phyloP scores from a whole-genome alignment of 2,113 vertebrate species.

The Trichechus manatus region DNA sequence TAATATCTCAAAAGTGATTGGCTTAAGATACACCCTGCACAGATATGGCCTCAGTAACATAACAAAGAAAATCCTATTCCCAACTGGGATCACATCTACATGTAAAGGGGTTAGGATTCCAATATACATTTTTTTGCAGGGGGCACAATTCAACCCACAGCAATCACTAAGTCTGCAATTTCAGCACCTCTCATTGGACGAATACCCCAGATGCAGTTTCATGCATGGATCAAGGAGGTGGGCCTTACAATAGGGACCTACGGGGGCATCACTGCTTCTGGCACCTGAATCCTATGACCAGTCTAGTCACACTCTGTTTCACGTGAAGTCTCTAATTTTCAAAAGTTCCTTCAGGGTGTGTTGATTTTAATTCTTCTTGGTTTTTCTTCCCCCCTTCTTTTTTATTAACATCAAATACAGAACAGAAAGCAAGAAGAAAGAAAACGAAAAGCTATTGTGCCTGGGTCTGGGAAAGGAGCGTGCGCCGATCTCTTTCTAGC shows the following conservation, averaged over 20 bases:
- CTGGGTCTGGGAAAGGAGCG: background rate
- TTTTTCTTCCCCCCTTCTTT: background rate
- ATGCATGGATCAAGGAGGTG: accelerated
- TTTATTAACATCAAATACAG: background rate
- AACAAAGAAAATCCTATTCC: too few relatives aligned
- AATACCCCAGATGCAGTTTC: background rate
- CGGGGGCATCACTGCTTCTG: too few relatives aligned
- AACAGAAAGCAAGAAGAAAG: background rate
- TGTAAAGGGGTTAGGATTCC: too few relatives aligned
- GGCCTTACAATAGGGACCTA: accelerated
- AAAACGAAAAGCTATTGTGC: background rate
- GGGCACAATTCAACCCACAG: too few relatives aligned
- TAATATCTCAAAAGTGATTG: too few relatives aligned
- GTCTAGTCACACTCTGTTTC: background rate
- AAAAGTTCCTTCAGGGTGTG: background rate
- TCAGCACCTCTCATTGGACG: too few relatives aligned
- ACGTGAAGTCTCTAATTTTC: background rate
- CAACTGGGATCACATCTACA: too few relatives aligned
- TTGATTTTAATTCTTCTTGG: background rate
- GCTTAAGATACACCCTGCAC: too few relatives aligned
- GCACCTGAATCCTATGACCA: accelerated
- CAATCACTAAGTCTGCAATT: background rate
- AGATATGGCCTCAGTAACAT: too few relatives aligned
- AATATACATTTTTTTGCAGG: too few relatives aligned
- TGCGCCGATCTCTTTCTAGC: accelerated